Evolutionary conservation across 2,797 vertebrate genomes (phyloP).

Genomic region (Dendrocincla fuliginosa): DNA sequence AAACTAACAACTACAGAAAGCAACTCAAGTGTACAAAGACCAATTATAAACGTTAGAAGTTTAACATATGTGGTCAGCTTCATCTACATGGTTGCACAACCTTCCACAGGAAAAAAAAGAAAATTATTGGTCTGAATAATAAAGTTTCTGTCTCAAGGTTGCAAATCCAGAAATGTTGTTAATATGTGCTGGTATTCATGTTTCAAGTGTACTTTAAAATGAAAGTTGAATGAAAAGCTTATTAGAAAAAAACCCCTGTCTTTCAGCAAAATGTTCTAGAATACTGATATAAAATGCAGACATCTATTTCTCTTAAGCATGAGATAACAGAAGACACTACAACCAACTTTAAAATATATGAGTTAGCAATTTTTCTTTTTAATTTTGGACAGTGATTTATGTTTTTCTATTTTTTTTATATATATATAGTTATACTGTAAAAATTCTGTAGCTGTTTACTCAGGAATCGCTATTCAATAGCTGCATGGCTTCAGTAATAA

Average conservation of each 20-base stretch:
- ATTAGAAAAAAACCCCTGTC: background rate
- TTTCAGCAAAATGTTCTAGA: background rate
- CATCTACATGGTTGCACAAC: background rate
- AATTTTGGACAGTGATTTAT: background rate
- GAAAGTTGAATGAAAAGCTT: background rate
- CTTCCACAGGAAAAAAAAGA: background rate
- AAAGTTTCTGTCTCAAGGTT: background rate
- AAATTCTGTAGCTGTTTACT: background rate
- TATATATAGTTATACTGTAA: background rate
- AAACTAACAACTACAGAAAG: background rate
- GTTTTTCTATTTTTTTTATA: background rate
- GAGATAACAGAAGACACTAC: background rate
- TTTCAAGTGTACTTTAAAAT: background rate
- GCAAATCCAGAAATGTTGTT: background rate
- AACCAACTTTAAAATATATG: background rate
- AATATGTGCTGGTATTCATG: background rate
- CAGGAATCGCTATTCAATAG: background rate
- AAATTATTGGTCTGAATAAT: background rate
- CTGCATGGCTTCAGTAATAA: background rate
- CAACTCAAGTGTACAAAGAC: background rate
- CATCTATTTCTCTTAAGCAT: background rate
- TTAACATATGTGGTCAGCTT: background rate
- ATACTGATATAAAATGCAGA: background rate
- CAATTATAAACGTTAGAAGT: background rate
- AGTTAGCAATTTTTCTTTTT: background rate